A percentile compares a stretch with the other conserved stretches of the same genome.
These are phyloP conservation scores for Onchidella celtica DNA, from an alignment of 2,888 invertebrate genomes.

Conservation along the genomic window DNA sequence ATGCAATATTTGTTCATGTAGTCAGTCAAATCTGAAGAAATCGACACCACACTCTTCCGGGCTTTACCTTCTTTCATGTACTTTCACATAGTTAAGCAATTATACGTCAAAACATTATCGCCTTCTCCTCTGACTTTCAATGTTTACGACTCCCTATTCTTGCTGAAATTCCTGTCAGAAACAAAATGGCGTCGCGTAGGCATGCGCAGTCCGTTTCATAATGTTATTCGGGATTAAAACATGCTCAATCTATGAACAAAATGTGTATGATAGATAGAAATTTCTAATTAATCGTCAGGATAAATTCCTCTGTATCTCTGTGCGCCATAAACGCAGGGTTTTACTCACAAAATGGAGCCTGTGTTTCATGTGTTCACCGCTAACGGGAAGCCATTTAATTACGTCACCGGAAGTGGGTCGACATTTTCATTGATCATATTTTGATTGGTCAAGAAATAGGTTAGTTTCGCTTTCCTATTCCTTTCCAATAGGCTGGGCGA, in stretches of 20 bases:
- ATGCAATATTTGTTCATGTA: too few species aligned
- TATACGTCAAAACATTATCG: conserved; percentile 3
- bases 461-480: conserved; percentile 16
- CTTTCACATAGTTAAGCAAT: too few species aligned
- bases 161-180: conserved; percentile 42
- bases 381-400: conserved; percentile 52
- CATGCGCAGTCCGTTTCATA: conserved; percentile 50
- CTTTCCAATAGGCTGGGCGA: too few species aligned
- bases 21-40: too few species aligned
- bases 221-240: not conserved
- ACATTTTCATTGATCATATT: conserved; percentile 10
- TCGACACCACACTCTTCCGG: too few species aligned
- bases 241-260: too few species aligned
- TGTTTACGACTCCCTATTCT: conserved; percentile 41
- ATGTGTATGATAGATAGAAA: too few species aligned
- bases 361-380: conserved; percentile 1
- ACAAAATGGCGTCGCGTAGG: conserved; percentile 52
- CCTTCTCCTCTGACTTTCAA: conserved; percentile 18
- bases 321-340: too few species aligned
- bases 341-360: too few species aligned
- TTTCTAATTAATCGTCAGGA: too few species aligned
- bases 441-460: conserved; percentile 37
- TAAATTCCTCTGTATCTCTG: too few species aligned
- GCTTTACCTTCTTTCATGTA: too few species aligned
- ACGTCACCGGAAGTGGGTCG: conserved; percentile 60